These are phyloP conservation scores for Bubalus kerabau DNA, from an alignment of 2,113 vertebrate species.

Conservation along the genomic window DNA sequence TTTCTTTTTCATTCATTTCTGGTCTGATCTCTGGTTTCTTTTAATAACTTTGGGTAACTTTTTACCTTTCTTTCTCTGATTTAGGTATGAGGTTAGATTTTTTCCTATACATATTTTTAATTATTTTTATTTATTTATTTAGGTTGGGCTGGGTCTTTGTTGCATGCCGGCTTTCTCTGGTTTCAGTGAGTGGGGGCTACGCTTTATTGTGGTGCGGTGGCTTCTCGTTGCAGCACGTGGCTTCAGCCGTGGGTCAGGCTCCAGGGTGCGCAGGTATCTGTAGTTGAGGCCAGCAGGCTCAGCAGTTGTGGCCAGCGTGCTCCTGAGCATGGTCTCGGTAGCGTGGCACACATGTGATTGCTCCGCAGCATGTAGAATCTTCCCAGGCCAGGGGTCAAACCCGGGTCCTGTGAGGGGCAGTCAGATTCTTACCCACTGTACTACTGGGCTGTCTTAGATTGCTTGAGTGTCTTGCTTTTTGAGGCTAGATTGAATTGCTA, in stretches of 20 bases:
- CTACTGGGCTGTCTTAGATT: neutral
- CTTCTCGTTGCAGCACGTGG: neutral
- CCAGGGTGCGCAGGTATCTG: neutral
- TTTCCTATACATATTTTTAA: neutral
- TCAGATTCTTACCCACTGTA: neutral
- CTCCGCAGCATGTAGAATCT: neutral
- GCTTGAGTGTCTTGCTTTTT: neutral
- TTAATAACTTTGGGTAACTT: neutral
- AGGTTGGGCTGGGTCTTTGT: neutral
- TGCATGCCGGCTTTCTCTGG: neutral
- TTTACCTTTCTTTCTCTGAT: neutral
- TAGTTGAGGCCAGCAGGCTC: neutral
- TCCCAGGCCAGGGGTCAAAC: neutral
- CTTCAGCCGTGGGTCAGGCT: fast-evolving
- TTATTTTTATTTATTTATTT: neutral
- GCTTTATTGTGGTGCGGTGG: fast-evolving
- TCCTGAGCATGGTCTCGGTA: neutral
- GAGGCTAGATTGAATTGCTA: neutral
- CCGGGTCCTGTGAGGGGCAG: neutral
- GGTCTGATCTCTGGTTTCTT: neutral
- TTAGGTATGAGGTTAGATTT: neutral
- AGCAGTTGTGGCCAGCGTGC: neutral
- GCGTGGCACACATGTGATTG: neutral
- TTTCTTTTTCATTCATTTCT: neutral
- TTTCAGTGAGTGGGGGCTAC: neutral